These are phyloP conservation scores for Spea bombifrons DNA, from an alignment of 2,113 vertebrate genomes.

Conservation along the genomic window DNA sequence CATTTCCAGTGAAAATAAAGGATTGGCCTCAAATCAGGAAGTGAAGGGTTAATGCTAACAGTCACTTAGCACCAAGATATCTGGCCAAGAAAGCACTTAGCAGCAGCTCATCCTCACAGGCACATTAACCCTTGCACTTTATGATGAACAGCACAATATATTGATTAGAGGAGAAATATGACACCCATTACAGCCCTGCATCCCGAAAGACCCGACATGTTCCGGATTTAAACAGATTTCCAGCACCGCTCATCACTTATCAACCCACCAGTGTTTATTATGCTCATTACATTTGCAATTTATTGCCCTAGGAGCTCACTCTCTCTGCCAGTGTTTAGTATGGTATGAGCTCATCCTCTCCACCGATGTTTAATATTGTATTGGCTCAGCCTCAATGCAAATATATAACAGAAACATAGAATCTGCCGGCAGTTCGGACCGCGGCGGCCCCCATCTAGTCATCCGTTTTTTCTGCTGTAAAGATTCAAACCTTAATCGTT, in stretches of 20 bases:
- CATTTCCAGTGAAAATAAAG: no score
- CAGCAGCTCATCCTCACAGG: background rate
- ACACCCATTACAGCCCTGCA: background rate
- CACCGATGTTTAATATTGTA: no score
- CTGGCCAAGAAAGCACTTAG: conserved; percentile 16
- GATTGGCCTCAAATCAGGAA: background rate
- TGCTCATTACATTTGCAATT: no score
- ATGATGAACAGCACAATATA: background rate
- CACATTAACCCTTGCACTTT: background rate
- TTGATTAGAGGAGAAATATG: background rate
- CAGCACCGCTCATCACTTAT: background rate
- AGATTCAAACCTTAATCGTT: no score
- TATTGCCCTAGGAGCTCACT: no score
- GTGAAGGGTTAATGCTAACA: background rate
- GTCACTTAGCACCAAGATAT: background rate
- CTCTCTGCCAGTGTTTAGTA: no score
- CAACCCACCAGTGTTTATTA: background rate
- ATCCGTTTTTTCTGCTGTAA: no score
- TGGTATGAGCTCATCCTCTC: no score
- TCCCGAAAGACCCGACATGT: background rate
- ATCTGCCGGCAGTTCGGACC: no score
- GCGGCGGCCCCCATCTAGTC: no score
- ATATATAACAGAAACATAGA: no score
- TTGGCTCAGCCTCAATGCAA: no score
- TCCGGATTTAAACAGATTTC: background rate